Percentiles rank a stretch among this genome's conserved stretches.
phyloP scores from a whole-genome alignment of 2,888 invertebrate species.

The Gandaritis pyraliata region DNA sequence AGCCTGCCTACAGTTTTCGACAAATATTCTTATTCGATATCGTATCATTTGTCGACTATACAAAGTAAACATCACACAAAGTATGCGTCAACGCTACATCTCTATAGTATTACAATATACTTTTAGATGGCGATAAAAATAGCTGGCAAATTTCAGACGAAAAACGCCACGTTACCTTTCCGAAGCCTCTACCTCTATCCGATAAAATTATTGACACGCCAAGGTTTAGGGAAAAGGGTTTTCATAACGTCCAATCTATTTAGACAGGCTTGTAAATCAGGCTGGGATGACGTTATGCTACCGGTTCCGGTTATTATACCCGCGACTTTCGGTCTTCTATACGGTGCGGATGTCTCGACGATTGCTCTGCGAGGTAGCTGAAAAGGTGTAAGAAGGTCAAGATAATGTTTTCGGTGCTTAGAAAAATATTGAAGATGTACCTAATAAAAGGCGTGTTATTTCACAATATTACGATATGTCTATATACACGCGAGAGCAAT shows the following conservation, averaged over 20 bases:
- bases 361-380: constrained; percentile 37
- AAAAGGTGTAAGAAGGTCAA: constrained; percentile 40
- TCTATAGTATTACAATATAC: constrained; percentile 21
- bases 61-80: constrained; percentile 2
- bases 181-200: constrained; percentile 25
- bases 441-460: background rate
- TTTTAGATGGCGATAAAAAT: constrained; percentile 22
- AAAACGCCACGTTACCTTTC: constrained; percentile 22
- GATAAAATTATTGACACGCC: constrained; percentile 40
- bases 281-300: constrained; percentile 40
- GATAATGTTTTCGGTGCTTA: constrained; percentile 24
- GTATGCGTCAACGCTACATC: constrained; percentile 10
- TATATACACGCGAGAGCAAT: no score
- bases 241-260: constrained; percentile 45
- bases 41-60: background rate
- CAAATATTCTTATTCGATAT: background rate
- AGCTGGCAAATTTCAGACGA: constrained; percentile 21
- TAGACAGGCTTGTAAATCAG: constrained; percentile 44
- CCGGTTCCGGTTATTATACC: constrained; percentile 45
- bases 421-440: constrained; percentile 7
- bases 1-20: background rate
- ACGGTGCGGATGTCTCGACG: constrained; percentile 42
- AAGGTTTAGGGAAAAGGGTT: constrained; percentile 42
- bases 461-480: background rate
- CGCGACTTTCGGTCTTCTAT: constrained; percentile 39